These are phyloP conservation scores for Hippocampus comes DNA, from an alignment of 2,113 vertebrate genomes.

Conservation along the genomic window DNA sequence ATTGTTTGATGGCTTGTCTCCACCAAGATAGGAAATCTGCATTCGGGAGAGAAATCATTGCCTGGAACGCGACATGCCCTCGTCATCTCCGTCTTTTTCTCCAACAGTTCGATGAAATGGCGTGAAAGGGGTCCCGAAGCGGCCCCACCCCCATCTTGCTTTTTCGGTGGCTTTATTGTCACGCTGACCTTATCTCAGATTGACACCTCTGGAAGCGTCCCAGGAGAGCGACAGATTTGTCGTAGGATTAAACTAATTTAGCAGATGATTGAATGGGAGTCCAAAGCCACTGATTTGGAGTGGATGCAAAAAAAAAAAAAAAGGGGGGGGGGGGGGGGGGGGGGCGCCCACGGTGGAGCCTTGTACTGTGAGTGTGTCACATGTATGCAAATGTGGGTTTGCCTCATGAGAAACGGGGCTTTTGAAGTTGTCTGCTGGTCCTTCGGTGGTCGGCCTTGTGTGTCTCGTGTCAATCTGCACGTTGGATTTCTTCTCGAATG, in stretches of 20 bases:
- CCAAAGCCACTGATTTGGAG: constrained; percentile 69
- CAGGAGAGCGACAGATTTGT: constrained; percentile 70
- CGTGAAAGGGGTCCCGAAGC: constrained; percentile 40
- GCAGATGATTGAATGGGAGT: constrained; percentile 70
- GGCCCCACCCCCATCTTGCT: constrained; percentile 22
- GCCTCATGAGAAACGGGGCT: background rate
- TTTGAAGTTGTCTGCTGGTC: background rate
- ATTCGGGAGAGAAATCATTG: constrained; percentile 7
- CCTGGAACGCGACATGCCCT: constrained; percentile 6
- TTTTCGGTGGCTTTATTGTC: constrained; percentile 66
- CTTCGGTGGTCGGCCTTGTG: too few species aligned
- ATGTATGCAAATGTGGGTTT: constrained; percentile 5
- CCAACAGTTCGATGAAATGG: constrained; percentile 49
- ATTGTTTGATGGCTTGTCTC: background rate
- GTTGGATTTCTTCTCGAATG: background rate
- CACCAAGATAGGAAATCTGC: background rate
- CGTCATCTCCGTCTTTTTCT: constrained; percentile 8
- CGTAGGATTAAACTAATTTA: constrained; percentile 73
- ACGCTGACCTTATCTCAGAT: constrained; percentile 69
- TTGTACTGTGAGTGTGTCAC: constrained; percentile 7
- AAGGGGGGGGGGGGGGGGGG: too few species aligned
- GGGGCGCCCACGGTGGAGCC: too few species aligned
- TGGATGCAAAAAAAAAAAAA: constrained; percentile 19
- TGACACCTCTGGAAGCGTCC: constrained; percentile 74
- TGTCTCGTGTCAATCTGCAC: background rate